Base-by-base conservation (phyloP, 2,888 invertebrate genomes). In the Dysmachus trigonus region DNA sequence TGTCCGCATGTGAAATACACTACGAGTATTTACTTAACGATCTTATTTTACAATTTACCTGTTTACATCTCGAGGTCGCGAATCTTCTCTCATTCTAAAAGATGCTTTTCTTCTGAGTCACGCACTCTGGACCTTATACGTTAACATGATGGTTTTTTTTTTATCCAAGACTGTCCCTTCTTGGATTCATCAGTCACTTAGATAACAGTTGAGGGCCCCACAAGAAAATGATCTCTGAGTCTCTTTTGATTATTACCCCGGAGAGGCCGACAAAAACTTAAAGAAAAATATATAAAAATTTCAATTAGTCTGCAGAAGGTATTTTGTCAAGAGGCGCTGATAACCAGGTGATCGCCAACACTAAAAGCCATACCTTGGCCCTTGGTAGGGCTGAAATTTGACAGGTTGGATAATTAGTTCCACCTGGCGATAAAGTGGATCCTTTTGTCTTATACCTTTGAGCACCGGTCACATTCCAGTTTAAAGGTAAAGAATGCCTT, bases 301-400 rank as follows among this genome's bases (percentile, higher is more conserved):
- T 83, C 83, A 83, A 83, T 83, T 83, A 83, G 71, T 71, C 38
- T 30, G 47, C 62, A 83, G n/a, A 71, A 35, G 71, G 33, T 83
- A 83, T 83, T 83, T 71, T 83, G 83, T 83, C 83, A 83, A 83
- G 33, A 71, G 18, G 31, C 33, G 35, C 38, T 83, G 83, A 83
- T 83, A 83, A 51, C 79, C 47, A 51, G 47, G 41, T 81, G 27
- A 41, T 47, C 30, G 35, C 30, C 30, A 30, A 81, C 79, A 74
- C 74, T 74, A 35, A 74, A 35, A 74, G 74, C 74, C 74, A 74
- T 35, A 31, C 35, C 35, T 33, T 33, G 18, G 18, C 47, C 22
- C 41, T 51, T 4, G 22, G 22, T 15, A 51, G 47, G 51, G 27
- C 51, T 27, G 38, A 74, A 51, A 51, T 79, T 53, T 51, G 79